phyloP scores from a whole-genome alignment of 2,888 invertebrate genomes.

The Galerucella pusilla region DNA sequence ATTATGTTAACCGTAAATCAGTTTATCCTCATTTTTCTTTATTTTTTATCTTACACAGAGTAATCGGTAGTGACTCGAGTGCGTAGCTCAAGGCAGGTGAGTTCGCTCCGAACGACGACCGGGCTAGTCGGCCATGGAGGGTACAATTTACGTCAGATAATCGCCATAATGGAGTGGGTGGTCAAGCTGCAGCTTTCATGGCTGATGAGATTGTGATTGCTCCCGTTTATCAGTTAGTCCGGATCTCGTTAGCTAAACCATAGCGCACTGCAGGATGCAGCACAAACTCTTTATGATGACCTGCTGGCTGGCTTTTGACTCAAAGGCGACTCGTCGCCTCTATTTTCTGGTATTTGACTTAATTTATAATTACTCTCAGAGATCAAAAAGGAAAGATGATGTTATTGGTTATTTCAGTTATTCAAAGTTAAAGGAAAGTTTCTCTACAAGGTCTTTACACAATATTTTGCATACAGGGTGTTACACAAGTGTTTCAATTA shows the following conservation, averaged over 20 bases:
- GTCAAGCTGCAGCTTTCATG: conserved; percentile 60
- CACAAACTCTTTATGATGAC: conserved; percentile 43
- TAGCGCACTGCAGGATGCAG: conserved; percentile 55
- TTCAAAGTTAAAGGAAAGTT: not conserved
- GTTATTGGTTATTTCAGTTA: not conserved
- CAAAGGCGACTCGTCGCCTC: conserved; percentile 22
- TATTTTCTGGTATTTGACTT: conserved; percentile 13
- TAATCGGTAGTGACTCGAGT: conserved; percentile 21
- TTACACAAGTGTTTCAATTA: too few relatives aligned
- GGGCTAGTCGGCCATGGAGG: conserved; percentile 35
- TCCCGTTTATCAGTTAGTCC: conserved; percentile 61
- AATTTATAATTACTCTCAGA: conserved; percentile 10
- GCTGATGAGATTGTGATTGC: conserved; percentile 64
- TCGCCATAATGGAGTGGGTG: conserved; percentile 59
- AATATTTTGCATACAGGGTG: not conserved
- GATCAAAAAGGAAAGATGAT: not conserved
- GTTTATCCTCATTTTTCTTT: not conserved
- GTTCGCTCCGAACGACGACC: conserved; percentile 9
- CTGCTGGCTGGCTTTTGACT: conserved; percentile 28
- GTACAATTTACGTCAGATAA: conserved; percentile 50
- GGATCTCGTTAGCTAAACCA: conserved; percentile 54
- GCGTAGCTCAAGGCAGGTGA: conserved; percentile 27
- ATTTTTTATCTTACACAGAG: conserved; percentile 1
- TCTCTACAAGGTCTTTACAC: not conserved
- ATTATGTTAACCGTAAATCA: not conserved